Evolutionary conservation across 2,888 invertebrate genomes (phyloP), one percentile per base, ranked within the genome.

Genomic region (Strigamia transsilvanica): DNA sequence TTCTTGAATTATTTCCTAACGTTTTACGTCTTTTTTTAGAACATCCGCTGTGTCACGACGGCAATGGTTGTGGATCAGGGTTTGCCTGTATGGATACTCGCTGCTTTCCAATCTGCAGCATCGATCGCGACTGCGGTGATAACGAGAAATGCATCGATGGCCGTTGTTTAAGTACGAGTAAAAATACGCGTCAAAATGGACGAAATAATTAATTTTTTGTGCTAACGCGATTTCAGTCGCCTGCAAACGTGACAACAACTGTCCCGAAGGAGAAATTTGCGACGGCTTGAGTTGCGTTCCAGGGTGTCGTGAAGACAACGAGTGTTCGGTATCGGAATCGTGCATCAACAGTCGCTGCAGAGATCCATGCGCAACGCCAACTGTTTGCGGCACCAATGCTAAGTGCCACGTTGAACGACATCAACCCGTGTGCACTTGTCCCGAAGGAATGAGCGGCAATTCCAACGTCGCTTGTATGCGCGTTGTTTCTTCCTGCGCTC

Each of bases 101-200:
- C 88, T 97, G 97, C 87, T 89, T 94, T 83, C 94, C 94, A 5
- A 90, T 90, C 77, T 97, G 97, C 86, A 88, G 89, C 46, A 89
- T 88, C 18, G 96, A 97, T 87, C 93, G 93, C 85, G 92, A 94
- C 84, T 97, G 97, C 87, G 96, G 96, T 3, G 91, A 93, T 83
- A 97, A 97, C 87, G 97, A 97, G 88, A 94, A 95, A 88, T 97
- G 97, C 88, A 89, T 94, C 10, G 91, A 91, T 86, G 94, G 93
- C 84, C 93, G 92, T 86, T 97, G 96, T 87, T 91, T 94, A 86
- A 89, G 93, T 93, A 90, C 91, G 93, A 91, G 27, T 85, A 34
- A 27, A 27, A 18, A 21, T 51, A 23, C 9, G 38, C 38, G 1
- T 9, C 2, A 21, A 80, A 42, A 46, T 21, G 12, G 10, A 21